phyloP scores from a whole-genome alignment of 2,888 invertebrate genomes.

The Sericinus montela region DNA sequence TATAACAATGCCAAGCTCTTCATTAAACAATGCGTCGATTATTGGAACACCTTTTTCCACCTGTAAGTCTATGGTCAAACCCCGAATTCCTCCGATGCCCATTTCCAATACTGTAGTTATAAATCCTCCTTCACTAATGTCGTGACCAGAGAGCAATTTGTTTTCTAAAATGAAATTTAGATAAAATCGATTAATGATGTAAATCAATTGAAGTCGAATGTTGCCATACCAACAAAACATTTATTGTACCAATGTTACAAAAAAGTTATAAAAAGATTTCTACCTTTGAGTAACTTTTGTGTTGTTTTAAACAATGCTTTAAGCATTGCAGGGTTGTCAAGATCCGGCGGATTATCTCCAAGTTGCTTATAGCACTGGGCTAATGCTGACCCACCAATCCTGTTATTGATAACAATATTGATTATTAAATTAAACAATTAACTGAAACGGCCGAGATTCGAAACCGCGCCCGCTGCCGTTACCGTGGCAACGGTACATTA shows the following conservation, averaged over 20 bases:
- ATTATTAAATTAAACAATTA: too few species aligned
- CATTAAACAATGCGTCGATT: constrained; percentile 87
- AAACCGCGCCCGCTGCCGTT: too few species aligned
- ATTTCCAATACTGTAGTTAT: constrained; percentile 95
- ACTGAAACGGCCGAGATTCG: too few species aligned
- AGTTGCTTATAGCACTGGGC: constrained; percentile 94
- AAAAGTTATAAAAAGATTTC: background rate
- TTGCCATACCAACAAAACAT: too few species aligned
- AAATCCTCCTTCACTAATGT: constrained; percentile 97
- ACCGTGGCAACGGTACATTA: too few species aligned
- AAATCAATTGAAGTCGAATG: too few species aligned
- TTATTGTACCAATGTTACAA: too few species aligned
- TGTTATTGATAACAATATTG: constrained; percentile 30
- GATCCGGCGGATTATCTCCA: constrained; percentile 89
- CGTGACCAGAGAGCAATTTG: constrained; percentile 91
- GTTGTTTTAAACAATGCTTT: constrained; percentile 89
- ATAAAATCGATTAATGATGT: too few species aligned
- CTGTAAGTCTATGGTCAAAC: constrained; percentile 82
- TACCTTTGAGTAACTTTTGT: constrained; percentile 89
- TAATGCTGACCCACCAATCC: constrained; percentile 94
- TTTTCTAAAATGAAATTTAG: constrained; percentile 68
- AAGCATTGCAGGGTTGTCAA: constrained; percentile 84
- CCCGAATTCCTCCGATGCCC: constrained; percentile 95
- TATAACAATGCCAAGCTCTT: constrained; percentile 92
- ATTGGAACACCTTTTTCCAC: constrained; percentile 63